Percentiles rank a stretch among this genome's conserved stretches.
phyloP scores from a whole-genome alignment of 2,888 invertebrate genomes.

The Sinohyriopsis cumingii region DNA sequence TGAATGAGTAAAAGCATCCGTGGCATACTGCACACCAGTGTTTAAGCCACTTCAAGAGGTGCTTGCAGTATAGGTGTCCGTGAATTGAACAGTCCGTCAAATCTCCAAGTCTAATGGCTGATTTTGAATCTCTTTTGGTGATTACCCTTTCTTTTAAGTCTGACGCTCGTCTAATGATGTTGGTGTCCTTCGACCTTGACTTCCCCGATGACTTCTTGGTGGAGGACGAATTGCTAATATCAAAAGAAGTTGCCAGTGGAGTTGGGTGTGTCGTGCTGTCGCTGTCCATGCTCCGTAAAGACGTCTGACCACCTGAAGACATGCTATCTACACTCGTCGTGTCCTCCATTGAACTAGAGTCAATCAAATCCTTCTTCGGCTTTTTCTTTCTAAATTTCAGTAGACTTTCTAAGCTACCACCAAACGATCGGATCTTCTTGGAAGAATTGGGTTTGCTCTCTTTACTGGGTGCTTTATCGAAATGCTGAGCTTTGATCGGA shows the following conservation, averaged over 20 bases:
- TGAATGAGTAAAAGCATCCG: conserved; percentile 60
- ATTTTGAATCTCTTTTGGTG: conserved; percentile 25
- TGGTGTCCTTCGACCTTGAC: conserved; percentile 45
- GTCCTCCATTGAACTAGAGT: conserved; percentile 29
- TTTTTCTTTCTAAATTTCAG: conserved; percentile 42
- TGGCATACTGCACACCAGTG: conserved; percentile 56
- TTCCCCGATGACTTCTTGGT: conserved; percentile 17
- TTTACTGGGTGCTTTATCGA: conserved; percentile 22
- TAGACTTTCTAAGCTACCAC: conserved; percentile 48
- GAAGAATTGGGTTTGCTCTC: conserved; percentile 20
- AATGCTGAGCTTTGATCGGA: conserved; percentile 49
- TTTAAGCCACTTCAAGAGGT: conserved; percentile 51
- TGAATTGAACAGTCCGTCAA: conserved; percentile 37
- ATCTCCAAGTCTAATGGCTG: conserved; percentile 30
- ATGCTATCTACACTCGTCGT: conserved; percentile 21
- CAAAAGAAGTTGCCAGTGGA: background rate
- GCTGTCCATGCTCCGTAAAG: background rate
- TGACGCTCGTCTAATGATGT: conserved; percentile 49
- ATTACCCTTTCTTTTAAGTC: conserved; percentile 56
- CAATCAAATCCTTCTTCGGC: conserved; percentile 27
- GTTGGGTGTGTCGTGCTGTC: background rate
- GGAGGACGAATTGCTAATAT: no score
- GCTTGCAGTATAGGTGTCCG: conserved; percentile 44
- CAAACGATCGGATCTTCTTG: conserved; percentile 46
- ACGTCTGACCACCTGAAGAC: conserved; percentile 19